A percentile compares a stretch with the other conserved stretches of the same genome.
phyloP scores from a whole-genome alignment of 2,113 vertebrate genomes.

The Spheniscus mendiculus region DNA sequence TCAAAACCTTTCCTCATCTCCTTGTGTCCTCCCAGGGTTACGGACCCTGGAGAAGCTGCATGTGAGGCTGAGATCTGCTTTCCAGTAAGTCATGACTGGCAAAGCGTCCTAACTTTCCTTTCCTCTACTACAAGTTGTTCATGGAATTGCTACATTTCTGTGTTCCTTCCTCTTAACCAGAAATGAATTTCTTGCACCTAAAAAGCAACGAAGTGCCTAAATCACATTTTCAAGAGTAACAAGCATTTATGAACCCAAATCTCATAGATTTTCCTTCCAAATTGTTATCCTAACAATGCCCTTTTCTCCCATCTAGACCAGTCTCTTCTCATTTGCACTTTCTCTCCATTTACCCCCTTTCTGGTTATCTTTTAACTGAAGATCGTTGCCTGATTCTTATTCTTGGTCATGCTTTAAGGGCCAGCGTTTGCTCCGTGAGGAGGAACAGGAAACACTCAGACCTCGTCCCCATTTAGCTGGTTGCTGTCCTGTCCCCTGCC shows the following conservation, averaged over 20 bases:
- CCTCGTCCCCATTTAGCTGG: neutral
- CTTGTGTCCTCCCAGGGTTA: neutral
- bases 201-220: neutral
- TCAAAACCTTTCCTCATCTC: neutral
- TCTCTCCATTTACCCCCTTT: neutral
- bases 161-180: neutral
- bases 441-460: neutral
- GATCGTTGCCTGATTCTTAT: neutral
- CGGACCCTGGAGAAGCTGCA: neutral
- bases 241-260: neutral
- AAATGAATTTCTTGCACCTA: neutral
- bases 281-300: neutral
- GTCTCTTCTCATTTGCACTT: neutral
- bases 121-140: neutral
- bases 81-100: neutral
- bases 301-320: neutral
- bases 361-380: constrained; percentile 46
- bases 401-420: constrained; percentile 25
- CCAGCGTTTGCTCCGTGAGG: neutral
- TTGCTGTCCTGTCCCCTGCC: neutral
- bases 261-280: neutral
- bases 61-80: neutral
- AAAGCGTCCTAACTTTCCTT: neutral
- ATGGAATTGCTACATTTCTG: neutral
- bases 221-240: neutral